Evolutionary conservation across 1,140 invertebrate species (phyloP).

Genomic region (Zophobas atratus): DNA sequence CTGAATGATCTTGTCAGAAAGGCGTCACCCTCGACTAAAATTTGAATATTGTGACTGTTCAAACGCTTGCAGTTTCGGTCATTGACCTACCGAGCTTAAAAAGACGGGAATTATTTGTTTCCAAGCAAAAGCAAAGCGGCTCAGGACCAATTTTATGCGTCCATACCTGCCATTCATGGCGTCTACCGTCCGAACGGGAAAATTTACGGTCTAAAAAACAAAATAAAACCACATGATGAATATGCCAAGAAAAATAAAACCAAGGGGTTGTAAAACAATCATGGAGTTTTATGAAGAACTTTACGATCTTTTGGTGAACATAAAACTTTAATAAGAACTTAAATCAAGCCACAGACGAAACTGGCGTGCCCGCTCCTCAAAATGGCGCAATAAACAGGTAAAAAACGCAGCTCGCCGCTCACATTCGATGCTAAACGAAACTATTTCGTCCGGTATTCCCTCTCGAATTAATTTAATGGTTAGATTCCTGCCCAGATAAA

Average conservation of each 20-base stretch:
- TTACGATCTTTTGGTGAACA: slow-evolving; percentile 45
- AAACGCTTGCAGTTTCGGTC: background rate
- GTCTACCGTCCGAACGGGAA: slow-evolving; percentile 8
- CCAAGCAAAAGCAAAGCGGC: too few species aligned
- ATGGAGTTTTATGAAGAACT: slow-evolving; percentile 48
- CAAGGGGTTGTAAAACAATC: slow-evolving; percentile 44
- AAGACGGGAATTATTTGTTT: too few species aligned
- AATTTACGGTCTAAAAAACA: slow-evolving; percentile 8
- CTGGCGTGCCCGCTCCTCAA: slow-evolving; percentile 17
- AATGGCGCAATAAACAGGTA: slow-evolving; percentile 40
- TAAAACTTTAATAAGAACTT: slow-evolving; percentile 47
- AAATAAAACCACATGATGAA: slow-evolving; percentile 42
- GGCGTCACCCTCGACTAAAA: background rate
- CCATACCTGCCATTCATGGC: slow-evolving; percentile 4
- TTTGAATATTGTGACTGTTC: slow-evolving; percentile 1
- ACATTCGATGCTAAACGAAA: slow-evolving; percentile 15
- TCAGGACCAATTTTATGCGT: background rate
- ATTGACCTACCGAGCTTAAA: too few species aligned
- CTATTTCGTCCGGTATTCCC: slow-evolving; percentile 14
- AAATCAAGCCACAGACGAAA: slow-evolving; percentile 46
- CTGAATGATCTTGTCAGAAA: background rate
- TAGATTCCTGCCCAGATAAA: slow-evolving; percentile 33
- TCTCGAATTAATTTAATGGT: slow-evolving; percentile 37
- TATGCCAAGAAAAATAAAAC: slow-evolving; percentile 43
- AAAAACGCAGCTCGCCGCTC: slow-evolving; percentile 9